These are phyloP conservation scores for Ecliptopera silaceata DNA, from an alignment of 2,888 invertebrate genomes.

Conservation along the genomic window DNA sequence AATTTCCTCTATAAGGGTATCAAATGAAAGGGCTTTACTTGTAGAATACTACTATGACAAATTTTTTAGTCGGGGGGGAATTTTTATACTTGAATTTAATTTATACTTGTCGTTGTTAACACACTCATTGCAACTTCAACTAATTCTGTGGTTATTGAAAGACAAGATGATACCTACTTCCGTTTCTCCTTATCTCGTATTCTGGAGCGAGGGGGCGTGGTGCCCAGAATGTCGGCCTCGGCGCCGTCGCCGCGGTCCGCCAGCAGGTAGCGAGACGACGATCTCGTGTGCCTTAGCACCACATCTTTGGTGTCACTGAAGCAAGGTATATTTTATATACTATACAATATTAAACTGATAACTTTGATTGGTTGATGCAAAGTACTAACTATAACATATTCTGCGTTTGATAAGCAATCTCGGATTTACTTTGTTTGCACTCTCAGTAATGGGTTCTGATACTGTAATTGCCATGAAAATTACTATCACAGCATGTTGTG, in stretches of 20 bases:
- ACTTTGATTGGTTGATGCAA: slow-evolving; percentile 25
- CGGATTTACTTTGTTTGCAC: slow-evolving; percentile 26
- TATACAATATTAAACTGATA: slow-evolving; percentile 14
- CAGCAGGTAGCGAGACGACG: slow-evolving; percentile 58
- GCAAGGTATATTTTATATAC: neutral
- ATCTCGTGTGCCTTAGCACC: slow-evolving; percentile 61
- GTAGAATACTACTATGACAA: too few relatives aligned
- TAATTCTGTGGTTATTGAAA: too few relatives aligned
- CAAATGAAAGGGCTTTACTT: too few relatives aligned
- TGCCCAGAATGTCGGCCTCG: slow-evolving; percentile 86
- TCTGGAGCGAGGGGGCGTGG: slow-evolving; percentile 90
- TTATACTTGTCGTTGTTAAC: too few relatives aligned
- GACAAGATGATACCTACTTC: slow-evolving; percentile 39
- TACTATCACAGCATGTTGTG: slow-evolving; percentile 10
- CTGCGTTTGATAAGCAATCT: slow-evolving; percentile 24
- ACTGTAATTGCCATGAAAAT: slow-evolving; percentile 28
- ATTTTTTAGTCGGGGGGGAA: too few relatives aligned
- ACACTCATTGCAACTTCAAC: too few relatives aligned
- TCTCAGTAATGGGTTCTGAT: slow-evolving; percentile 26
- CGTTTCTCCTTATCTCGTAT: slow-evolving; percentile 84
- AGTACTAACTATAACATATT: slow-evolving; percentile 22
- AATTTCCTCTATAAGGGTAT: too few relatives aligned
- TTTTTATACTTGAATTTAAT: too few relatives aligned
- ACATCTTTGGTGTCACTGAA: slow-evolving; percentile 56
- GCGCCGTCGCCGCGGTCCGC: slow-evolving; percentile 74